These are phyloP conservation scores for Tetropium fuscum DNA, from an alignment of 2,888 invertebrate species.

Conservation along the genomic window DNA sequence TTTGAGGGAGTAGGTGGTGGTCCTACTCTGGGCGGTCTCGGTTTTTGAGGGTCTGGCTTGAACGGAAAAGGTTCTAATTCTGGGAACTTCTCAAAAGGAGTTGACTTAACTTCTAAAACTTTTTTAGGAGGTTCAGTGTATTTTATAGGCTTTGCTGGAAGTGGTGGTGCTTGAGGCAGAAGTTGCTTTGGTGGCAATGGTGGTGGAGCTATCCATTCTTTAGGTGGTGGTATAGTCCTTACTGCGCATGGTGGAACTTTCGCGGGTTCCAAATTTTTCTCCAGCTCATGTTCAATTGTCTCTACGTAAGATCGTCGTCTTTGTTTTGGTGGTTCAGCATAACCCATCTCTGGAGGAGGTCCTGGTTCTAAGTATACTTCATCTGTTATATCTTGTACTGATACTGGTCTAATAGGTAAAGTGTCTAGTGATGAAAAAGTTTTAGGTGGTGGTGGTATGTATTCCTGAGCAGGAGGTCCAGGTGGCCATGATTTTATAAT, in stretches of 20 bases:
- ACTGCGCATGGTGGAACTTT: constrained; percentile 70
- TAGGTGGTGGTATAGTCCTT: constrained; percentile 68
- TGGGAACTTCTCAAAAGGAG: constrained; percentile 64
- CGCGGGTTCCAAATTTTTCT: constrained; percentile 68
- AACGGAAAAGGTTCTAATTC: constrained; percentile 68
- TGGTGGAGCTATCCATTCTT: constrained; percentile 61
- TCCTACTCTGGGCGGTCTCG: constrained; percentile 60
- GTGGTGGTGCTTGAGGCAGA: constrained; percentile 64
- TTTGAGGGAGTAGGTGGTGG: constrained; percentile 72
- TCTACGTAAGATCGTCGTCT: constrained; percentile 71
- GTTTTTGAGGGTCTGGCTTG: constrained; percentile 66
- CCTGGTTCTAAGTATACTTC: constrained; percentile 74
- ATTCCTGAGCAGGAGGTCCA: constrained; percentile 48
- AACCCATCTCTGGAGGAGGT: constrained; percentile 76
- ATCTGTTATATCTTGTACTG: constrained; percentile 65
- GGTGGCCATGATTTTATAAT: constrained; percentile 68
- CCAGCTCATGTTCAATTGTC: constrained; percentile 70
- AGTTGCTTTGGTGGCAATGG: constrained; percentile 65
- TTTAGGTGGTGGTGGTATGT: constrained; percentile 46
- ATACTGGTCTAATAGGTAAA: constrained; percentile 60
- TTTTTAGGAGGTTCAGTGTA: constrained; percentile 54
- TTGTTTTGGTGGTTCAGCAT: constrained; percentile 68
- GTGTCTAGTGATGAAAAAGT: constrained; percentile 52
- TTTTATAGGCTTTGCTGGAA: constrained; percentile 59
- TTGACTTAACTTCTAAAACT: constrained; percentile 48